Evolutionary conservation across 92 coral and sea anemone genomes (phyloP).

Genomic region (Phenganax stokvisi): DNA sequence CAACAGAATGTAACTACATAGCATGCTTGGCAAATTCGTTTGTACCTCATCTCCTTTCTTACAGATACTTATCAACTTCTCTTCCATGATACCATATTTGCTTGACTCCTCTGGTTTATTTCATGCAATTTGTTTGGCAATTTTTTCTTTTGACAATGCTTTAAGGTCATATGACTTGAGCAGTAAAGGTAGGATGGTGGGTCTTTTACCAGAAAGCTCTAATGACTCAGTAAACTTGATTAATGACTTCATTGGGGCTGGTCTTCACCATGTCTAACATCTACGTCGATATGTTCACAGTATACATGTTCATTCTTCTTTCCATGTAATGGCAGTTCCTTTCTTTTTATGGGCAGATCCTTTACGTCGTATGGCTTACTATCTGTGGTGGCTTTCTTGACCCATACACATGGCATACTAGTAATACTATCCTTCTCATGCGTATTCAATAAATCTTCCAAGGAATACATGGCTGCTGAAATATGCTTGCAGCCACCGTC

Average conservation of each 20-base stretch:
- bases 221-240: constrained; percentile 44
- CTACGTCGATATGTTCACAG: constrained; percentile 53
- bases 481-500: constrained; percentile 34
- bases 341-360: constrained; percentile 37
- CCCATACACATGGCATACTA: background rate
- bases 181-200: background rate
- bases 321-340: background rate
- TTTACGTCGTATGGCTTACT: constrained; percentile 46
- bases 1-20: no score
- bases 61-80: background rate
- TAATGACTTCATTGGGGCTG: constrained; percentile 13
- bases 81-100: background rate
- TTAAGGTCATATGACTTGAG: background rate
- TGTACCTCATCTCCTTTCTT: no score
- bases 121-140: background rate
- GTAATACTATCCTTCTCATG: constrained; percentile 3
- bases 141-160: background rate
- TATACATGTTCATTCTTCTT: constrained; percentile 23
- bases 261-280: constrained; percentile 52
- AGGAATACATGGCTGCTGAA: constrained; percentile 28
- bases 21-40: no score
- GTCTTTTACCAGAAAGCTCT: background rate
- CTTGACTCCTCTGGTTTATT: background rate
- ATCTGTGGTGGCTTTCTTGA: constrained; percentile 20
- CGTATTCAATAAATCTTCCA: constrained; percentile 24